Percentiles rank a stretch among this genome's conserved stretches.
These are phyloP conservation scores for Dryas iulia DNA, from an alignment of 1,140 invertebrate species.

Conservation along the genomic window DNA sequence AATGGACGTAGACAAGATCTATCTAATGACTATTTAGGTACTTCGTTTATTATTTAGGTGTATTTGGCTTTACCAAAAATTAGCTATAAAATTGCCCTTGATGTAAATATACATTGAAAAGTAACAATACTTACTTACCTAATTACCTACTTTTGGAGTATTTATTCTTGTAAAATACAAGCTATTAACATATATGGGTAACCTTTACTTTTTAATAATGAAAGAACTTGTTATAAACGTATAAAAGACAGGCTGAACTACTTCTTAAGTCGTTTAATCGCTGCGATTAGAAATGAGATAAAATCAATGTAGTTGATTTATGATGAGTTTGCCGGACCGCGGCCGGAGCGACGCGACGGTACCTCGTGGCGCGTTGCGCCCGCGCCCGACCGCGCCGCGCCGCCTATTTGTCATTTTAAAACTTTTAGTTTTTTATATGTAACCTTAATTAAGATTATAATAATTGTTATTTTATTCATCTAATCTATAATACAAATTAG, in stretches of 20 bases:
- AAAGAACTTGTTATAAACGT: slow-evolving; percentile 10
- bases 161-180: neutral
- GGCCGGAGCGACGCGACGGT: slow-evolving; percentile 25
- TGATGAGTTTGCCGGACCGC: slow-evolving; percentile 31
- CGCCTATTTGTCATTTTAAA: slow-evolving; percentile 15
- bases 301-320: slow-evolving; percentile 44
- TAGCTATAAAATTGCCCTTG: too few species aligned
- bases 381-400: too few species aligned
- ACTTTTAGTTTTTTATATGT: neutral
- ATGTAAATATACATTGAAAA: too few species aligned
- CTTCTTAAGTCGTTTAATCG: slow-evolving; percentile 33
- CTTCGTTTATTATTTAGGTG: neutral
- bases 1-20: neutral
- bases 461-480: neutral
- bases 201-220: neutral
- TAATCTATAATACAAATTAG: neutral
- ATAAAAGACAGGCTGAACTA: slow-evolving; percentile 26
- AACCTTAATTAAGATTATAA: neutral
- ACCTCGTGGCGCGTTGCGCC: slow-evolving; percentile 10
- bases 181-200: neutral
- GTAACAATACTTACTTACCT: too few species aligned
- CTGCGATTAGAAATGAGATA: slow-evolving; percentile 43
- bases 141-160: neutral
- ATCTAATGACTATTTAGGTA: neutral
- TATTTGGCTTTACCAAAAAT: neutral